A percentile compares a stretch with the other conserved stretches of the same genome.
Conservation (phyloP, 2,888 invertebrate genomes). For the Myopa testacea region DNA sequence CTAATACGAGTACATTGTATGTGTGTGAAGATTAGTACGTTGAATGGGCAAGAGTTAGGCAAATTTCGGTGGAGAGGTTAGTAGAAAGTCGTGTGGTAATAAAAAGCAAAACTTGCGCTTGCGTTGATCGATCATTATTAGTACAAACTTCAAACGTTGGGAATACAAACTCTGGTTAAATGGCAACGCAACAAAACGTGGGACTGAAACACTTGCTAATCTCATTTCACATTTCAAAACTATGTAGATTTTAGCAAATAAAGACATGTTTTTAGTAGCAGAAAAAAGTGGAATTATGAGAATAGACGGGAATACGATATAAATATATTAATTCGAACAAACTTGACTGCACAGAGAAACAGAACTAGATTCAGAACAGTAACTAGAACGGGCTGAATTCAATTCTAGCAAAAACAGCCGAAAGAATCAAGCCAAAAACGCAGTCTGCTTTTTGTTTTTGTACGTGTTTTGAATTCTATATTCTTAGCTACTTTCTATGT, state of each 20-base stretch:
- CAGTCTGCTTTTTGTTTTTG: slow-evolving; percentile 26
- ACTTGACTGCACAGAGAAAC: slow-evolving; percentile 18
- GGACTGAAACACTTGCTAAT: slow-evolving; percentile 10
- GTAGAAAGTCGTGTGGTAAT: slow-evolving; percentile 9
- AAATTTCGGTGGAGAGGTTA: not conserved
- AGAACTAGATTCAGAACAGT: slow-evolving; percentile 15
- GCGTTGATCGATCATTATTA: slow-evolving; percentile 15
- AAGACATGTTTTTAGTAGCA: slow-evolving; percentile 21
- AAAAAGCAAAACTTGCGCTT: slow-evolving; percentile 25
- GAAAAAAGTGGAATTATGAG: not conserved
- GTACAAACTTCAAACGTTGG: slow-evolving; percentile 18
- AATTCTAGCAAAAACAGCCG: slow-evolving; percentile 12
- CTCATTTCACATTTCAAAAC: not conserved
- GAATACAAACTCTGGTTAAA: slow-evolving; percentile 17
- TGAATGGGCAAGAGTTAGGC: slow-evolving; percentile 5
- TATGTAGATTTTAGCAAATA: not conserved
- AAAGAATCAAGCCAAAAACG: not conserved
- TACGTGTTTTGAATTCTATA: slow-evolving; percentile 49
- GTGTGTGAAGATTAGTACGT: slow-evolving; percentile 24
- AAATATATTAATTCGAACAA: slow-evolving; percentile 11
- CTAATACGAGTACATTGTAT: slow-evolving; percentile 49
- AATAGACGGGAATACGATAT: not conserved
- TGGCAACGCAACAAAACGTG: slow-evolving; percentile 27
- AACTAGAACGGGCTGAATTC: slow-evolving; percentile 23
- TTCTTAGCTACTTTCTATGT: not conserved